Evolutionary conservation across 2,797 vertebrate species (phyloP).

Genomic region (Miichthys miiuy): DNA sequence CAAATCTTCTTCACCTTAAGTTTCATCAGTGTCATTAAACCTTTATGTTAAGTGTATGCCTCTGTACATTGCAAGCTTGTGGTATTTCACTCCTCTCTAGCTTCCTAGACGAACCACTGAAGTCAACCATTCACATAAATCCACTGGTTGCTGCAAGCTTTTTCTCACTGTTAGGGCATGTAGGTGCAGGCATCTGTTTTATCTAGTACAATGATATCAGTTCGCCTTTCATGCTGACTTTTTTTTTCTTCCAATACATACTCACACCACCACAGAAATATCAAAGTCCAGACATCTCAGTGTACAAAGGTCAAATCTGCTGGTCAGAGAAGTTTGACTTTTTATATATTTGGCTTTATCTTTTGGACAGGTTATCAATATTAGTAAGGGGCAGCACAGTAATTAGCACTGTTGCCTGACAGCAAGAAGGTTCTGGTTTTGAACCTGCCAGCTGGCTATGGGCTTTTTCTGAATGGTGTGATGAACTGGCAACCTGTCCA

Average conservation of each 20-base stretch:
- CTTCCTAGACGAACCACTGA: not conserved
- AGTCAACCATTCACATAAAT: constrained; percentile 18
- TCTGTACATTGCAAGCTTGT: not conserved
- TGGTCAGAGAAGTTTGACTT: not conserved
- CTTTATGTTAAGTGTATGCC: not conserved
- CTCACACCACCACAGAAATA: not conserved
- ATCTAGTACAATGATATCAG: constrained; percentile 2
- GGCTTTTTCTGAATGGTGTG: too few relatives aligned
- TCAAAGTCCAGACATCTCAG: not conserved
- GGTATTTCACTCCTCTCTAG: not conserved
- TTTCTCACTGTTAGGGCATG: not conserved
- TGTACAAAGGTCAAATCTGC: constrained; percentile 5
- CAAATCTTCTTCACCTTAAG: constrained; percentile 25
- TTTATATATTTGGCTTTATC: not conserved
- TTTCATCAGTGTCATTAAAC: constrained; percentile 23
- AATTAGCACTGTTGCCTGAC: too few relatives aligned
- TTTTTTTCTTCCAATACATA: not conserved
- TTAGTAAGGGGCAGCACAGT: not conserved
- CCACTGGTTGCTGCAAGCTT: constrained; percentile 3
- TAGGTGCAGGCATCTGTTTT: not conserved
- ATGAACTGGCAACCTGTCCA: too few relatives aligned
- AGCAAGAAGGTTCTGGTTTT: too few relatives aligned
- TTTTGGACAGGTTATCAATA: constrained; percentile 14
- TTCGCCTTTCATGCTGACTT: not conserved
- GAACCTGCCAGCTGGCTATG: too few relatives aligned